Conservation (phyloP, 2,113 vertebrate genomes). For the Rhinoptilus africanus region DNA sequence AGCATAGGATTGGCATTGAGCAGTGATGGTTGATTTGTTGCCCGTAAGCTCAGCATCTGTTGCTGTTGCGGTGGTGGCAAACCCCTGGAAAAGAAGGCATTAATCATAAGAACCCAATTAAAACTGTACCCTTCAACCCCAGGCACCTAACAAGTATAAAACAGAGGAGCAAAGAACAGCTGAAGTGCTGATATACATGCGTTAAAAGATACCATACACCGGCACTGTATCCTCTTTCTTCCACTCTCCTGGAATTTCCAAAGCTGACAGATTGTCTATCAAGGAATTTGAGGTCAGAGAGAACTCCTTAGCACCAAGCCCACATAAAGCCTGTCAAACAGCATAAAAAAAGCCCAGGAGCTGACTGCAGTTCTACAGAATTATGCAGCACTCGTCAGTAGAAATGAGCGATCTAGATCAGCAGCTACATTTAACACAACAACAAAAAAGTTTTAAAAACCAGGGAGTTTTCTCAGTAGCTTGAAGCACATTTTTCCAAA, state of each 20-base stretch:
- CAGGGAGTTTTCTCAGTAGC: slow-evolving; percentile 24
- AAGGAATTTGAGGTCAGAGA: slow-evolving; percentile 59
- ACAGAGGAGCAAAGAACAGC: neutral
- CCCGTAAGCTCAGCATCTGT: slow-evolving; percentile 87
- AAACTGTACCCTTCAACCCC: neutral
- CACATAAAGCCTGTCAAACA: slow-evolving; percentile 50
- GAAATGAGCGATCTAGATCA: slow-evolving; percentile 40
- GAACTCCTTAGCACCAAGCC: slow-evolving; percentile 58
- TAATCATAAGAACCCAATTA: neutral
- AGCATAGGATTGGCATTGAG: slow-evolving; percentile 89
- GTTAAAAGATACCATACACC: neutral
- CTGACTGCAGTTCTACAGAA: slow-evolving; percentile 39
- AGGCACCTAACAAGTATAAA: neutral
- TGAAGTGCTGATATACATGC: neutral
- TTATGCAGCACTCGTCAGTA: slow-evolving; percentile 4
- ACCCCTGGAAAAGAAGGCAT: slow-evolving; percentile 63
- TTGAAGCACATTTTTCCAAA: slow-evolving; percentile 21
- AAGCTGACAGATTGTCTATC: slow-evolving; percentile 55
- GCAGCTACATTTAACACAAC: slow-evolving; percentile 28
- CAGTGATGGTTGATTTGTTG: slow-evolving; percentile 81
- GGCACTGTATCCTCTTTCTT: slow-evolving; percentile 27
- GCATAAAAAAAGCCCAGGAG: slow-evolving; percentile 53
- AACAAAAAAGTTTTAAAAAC: neutral
- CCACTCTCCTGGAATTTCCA: slow-evolving; percentile 57
- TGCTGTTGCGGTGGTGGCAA: slow-evolving; percentile 75